phyloP scores from a whole-genome alignment of 2,888 invertebrate species.

The Malthinus flaveolus region DNA sequence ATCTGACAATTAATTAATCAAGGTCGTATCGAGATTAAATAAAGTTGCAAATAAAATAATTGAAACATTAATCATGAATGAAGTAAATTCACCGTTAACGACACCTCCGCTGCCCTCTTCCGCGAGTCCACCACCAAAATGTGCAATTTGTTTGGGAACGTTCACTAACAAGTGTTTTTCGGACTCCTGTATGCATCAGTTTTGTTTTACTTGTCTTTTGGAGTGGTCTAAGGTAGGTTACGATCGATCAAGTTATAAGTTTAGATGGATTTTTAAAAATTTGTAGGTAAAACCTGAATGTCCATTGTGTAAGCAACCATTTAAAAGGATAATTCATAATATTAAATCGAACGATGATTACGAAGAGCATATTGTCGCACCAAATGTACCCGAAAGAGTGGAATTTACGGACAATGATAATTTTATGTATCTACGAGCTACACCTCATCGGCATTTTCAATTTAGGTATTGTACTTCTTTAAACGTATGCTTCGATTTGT shows the following conservation, averaged over 20 bases:
- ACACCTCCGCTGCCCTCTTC: conserved; percentile 28
- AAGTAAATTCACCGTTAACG: conserved; percentile 10
- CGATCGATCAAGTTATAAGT: not conserved
- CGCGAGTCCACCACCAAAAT: conserved; percentile 75
- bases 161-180: conserved; percentile 89
- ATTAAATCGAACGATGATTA: conserved; percentile 85
- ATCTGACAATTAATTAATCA: too few relatives aligned
- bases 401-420: conserved; percentile 42
- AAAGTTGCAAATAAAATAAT: not conserved
- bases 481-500: not conserved
- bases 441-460: conserved; percentile 50
- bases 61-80: conserved; percentile 8
- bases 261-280: conserved; percentile 16
- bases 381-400: conserved; percentile 41
- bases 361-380: conserved; percentile 72
- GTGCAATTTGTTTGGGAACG: conserved; percentile 89
- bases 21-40: too few relatives aligned
- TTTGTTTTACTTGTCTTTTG: conserved; percentile 89
- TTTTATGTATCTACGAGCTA: conserved; percentile 42
- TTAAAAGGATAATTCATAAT: conserved; percentile 91
- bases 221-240: conserved; percentile 85
- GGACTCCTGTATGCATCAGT: conserved; percentile 90
- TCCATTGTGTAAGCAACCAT: conserved; percentile 91
- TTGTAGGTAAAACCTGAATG: conserved; percentile 86
- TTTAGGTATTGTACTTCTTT: conserved; percentile 44